Base-by-base conservation (phyloP, 2,113 vertebrate species). In the Anoura caudifer region DNA sequence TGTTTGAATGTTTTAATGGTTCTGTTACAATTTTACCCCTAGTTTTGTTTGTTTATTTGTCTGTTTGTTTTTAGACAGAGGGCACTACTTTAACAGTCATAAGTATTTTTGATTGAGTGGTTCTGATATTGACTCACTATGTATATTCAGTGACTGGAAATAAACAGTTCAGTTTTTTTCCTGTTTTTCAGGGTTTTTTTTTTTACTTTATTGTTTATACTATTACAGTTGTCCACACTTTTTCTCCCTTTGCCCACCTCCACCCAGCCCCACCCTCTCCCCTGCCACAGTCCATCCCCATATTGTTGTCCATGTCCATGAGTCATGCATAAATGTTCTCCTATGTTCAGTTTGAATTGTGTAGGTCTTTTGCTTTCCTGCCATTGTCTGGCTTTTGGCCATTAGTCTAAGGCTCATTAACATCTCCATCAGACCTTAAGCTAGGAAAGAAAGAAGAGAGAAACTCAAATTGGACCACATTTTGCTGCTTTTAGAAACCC, bases 401-500 rank as follows among this genome's bases (percentile, higher is more conserved):
- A n/a, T 72, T 72, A 69, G 54, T 85, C 10, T 76, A 73, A 86
- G 41, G 61, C 22, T 94, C 81, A 88, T 95, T 95, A 85, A 69
- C 52, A 82, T 38, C 28, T 93, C n/a, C 56, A 59, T 70, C 45
- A 92, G 93, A 92, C 13, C 20, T 87, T 83, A 76, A 72, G 26
- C n/a, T 43, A 84, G 50, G 72, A 69, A 86, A 85, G 80, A 52
- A 85, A 65, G 61, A 92, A 94, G 85, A 93, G n/a, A 73, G 17
- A 85, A 95, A 76, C 65, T 94, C 81, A 90, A 88, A 90, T 92
- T 83, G 41, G 76, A 93, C 28, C 20, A 43, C 20, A 56, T n/a
- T 92, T 73, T 59, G 28, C 63, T 94, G 81, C 70, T 96, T 95
- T 94, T 94, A 75, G 94, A 88, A 90, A 24, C 52, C 47, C 45